phyloP scores from a whole-genome alignment of 2,888 invertebrate genomes.

The Sepioteuthis lessoniana region DNA sequence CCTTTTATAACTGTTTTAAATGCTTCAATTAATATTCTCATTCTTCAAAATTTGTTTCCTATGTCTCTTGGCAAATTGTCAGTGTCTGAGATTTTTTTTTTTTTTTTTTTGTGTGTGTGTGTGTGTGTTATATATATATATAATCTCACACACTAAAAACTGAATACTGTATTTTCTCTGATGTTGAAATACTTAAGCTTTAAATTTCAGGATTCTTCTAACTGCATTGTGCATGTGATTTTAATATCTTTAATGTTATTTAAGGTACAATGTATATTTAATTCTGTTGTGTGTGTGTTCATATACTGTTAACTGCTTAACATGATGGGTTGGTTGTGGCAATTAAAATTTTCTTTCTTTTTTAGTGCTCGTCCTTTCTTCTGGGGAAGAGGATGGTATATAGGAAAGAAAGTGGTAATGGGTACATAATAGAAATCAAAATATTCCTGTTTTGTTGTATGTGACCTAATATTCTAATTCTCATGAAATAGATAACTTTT shows the following conservation, averaged over 20 bases:
- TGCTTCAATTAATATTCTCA: background rate
- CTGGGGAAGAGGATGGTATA: slow-evolving; percentile 2
- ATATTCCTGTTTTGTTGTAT: background rate
- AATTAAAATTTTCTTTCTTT: too few species aligned
- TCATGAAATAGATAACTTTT: too few species aligned
- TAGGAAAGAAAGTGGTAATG: background rate
- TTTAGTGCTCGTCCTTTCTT: background rate
- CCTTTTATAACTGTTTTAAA: background rate
- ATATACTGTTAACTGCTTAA: background rate
- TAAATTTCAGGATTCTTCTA: background rate
- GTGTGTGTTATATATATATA: too few species aligned
- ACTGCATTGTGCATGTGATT: background rate
- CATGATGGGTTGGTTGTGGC: too few species aligned
- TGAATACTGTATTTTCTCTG: background rate
- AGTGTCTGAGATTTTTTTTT: too few species aligned
- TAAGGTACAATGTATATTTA: background rate
- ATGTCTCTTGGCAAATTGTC: background rate
- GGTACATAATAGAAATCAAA: background rate
- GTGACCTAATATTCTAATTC: too few species aligned
- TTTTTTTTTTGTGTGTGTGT: too few species aligned
- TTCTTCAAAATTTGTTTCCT: background rate
- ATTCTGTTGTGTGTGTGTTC: background rate
- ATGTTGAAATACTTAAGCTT: background rate
- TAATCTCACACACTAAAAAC: background rate
- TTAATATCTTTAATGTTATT: background rate